Conservation (phyloP, 2,113 vertebrate genomes). For the Panthera tigris region DNA sequence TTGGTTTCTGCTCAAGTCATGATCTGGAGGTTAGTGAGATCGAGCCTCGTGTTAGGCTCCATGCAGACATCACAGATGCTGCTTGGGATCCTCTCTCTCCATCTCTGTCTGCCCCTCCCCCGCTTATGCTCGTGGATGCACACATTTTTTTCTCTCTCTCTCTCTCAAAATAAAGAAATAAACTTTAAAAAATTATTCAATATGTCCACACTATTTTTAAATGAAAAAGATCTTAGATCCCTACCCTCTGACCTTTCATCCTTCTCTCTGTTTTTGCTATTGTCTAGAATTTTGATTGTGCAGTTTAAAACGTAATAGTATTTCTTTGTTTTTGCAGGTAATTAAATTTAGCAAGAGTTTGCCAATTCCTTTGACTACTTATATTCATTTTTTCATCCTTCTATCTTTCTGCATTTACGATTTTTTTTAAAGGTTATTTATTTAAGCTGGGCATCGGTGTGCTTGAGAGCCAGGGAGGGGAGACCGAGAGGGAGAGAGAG, state of each 20-base stretch:
- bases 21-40: no score
- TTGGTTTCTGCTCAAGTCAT: no score
- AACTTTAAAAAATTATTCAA: background rate
- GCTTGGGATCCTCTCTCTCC: no score
- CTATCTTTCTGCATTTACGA: background rate
- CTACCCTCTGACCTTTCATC: background rate
- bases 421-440: background rate
- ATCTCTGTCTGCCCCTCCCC: no score
- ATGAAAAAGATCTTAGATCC: background rate
- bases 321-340: background rate
- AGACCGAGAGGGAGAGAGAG: no score
- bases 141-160: no score
- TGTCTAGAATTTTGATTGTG: constrained; percentile 4
- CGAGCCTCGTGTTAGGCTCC: no score
- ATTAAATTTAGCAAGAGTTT: background rate
- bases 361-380: background rate
- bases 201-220: background rate
- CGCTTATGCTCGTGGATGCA: no score
- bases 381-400: background rate
- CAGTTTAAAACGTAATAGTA: background rate
- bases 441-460: no score
- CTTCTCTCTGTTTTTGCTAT: background rate
- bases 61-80: no score
- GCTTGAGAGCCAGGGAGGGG: no score
- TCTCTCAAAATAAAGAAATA: no score